These are phyloP conservation scores for Drosophila auraria DNA, from an alignment of 1,140 invertebrate species.

Conservation along the genomic window DNA sequence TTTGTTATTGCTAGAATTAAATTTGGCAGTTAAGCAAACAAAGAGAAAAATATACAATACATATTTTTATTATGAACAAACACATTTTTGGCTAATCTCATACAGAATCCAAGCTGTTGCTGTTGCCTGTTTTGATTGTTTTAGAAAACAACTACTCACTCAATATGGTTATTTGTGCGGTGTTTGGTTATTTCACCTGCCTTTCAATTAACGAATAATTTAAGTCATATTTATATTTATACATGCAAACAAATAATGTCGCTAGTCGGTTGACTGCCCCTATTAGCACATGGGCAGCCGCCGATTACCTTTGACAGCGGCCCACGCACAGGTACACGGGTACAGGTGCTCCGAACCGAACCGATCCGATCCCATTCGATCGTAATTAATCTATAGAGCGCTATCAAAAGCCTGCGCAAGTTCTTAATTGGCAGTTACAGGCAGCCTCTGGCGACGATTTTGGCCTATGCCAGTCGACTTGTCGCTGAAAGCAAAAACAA, in stretches of 20 bases:
- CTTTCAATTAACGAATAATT: slow-evolving; percentile 66
- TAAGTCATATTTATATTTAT: slow-evolving; percentile 73
- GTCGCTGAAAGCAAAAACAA: slow-evolving; percentile 33
- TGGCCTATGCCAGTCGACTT: slow-evolving; percentile 44
- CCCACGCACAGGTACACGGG: slow-evolving; percentile 44
- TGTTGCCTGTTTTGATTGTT: slow-evolving; percentile 38
- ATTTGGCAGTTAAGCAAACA: neutral
- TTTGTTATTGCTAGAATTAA: neutral
- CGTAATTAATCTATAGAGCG: slow-evolving; percentile 50
- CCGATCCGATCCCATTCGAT: slow-evolving; percentile 9
- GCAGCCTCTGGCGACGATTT: slow-evolving; percentile 38
- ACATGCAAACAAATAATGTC: slow-evolving; percentile 54
- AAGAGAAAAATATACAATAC: neutral
- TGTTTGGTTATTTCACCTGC: slow-evolving; percentile 58
- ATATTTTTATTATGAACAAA: neutral
- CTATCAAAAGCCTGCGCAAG: slow-evolving; percentile 52
- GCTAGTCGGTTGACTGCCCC: slow-evolving; percentile 54
- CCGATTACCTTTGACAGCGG: slow-evolving; percentile 65
- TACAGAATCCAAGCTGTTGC: slow-evolving; percentile 23
- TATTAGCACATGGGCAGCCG: slow-evolving; percentile 58
- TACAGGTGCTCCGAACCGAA: slow-evolving; percentile 15
- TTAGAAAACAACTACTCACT: slow-evolving; percentile 50
- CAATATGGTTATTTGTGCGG: slow-evolving; percentile 67
- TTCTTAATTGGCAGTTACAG: slow-evolving; percentile 56
- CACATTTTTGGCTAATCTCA: slow-evolving; percentile 19